Conservation (phyloP, 2,113 vertebrate genomes). For the Harpagus bidentatus region DNA sequence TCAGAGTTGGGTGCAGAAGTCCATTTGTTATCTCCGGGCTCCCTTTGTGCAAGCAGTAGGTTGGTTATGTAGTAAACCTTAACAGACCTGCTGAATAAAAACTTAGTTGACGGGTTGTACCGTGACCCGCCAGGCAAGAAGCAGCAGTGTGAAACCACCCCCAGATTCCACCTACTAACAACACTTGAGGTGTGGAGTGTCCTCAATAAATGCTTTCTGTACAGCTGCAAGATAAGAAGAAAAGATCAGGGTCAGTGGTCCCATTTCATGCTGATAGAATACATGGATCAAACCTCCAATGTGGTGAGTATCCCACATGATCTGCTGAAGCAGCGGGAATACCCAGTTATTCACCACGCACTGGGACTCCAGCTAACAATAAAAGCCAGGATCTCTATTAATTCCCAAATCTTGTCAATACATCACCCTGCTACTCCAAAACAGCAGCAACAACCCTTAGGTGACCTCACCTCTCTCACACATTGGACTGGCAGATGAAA, state of each 20-base stretch:
- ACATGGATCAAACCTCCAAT: accelerated
- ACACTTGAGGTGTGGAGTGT: neutral
- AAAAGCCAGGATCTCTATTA: neutral
- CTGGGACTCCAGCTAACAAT: neutral
- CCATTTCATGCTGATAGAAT: neutral
- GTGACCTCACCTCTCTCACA: neutral
- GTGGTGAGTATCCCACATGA: neutral
- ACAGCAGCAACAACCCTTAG: neutral
- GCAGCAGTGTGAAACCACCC: neutral
- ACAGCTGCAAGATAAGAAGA: neutral
- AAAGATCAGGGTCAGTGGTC: neutral
- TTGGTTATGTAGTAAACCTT: neutral
- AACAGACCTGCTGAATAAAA: conserved; percentile 1
- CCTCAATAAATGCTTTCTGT: neutral
- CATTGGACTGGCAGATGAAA: neutral
- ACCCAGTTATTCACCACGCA: neutral
- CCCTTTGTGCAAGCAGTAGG: neutral
- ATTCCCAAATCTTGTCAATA: neutral
- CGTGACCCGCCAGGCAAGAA: accelerated
- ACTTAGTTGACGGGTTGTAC: neutral
- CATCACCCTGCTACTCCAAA: neutral
- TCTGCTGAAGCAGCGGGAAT: neutral
- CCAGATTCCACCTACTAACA: neutral
- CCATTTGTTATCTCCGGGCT: neutral
- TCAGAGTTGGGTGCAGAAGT: neutral